phyloP scores from a whole-genome alignment of 2,888 invertebrate species.

The Anticlea derivata region DNA sequence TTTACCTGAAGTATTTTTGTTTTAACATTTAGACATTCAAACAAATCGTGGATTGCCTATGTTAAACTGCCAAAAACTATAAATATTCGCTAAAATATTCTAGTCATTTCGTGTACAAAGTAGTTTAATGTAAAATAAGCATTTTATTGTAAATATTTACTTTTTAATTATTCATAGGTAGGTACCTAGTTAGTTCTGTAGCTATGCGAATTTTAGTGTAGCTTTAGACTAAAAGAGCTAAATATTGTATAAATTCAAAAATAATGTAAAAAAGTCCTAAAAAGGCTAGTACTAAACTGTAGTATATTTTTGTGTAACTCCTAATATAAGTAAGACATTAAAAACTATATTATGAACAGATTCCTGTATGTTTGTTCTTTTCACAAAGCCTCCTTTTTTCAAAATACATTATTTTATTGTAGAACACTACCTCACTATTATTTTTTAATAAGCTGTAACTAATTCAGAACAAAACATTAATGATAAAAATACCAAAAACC shows the following conservation, averaged over 20 bases:
- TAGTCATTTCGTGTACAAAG: slow-evolving; percentile 81
- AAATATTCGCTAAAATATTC: slow-evolving; percentile 48
- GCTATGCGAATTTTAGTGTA: slow-evolving; percentile 49
- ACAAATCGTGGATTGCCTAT: background rate
- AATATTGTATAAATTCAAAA: slow-evolving; percentile 17
- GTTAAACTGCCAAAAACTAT: slow-evolving; percentile 6
- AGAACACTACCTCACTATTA: too few species aligned
- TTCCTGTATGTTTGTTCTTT: too few species aligned
- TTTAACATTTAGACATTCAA: too few species aligned
- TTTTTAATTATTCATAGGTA: slow-evolving; percentile 35
- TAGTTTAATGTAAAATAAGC: slow-evolving; percentile 52
- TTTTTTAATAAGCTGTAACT: too few species aligned
- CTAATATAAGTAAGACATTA: slow-evolving; percentile 48
- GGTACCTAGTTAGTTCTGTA: slow-evolving; percentile 35
- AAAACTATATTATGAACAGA: background rate
- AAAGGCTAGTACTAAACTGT: slow-evolving; percentile 51
- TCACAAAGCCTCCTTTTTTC: too few species aligned
- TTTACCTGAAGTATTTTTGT: too few species aligned
- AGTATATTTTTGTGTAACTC: slow-evolving; percentile 75
- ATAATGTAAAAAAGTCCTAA: slow-evolving; percentile 5
- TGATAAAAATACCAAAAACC: too few species aligned
- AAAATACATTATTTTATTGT: too few species aligned
- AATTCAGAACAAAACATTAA: too few species aligned
- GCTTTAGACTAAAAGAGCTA: slow-evolving; percentile 32
- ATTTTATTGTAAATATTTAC: slow-evolving; percentile 50